Conservation (phyloP, 2,797 vertebrate genomes). For the Melopsittacus undulatus region DNA sequence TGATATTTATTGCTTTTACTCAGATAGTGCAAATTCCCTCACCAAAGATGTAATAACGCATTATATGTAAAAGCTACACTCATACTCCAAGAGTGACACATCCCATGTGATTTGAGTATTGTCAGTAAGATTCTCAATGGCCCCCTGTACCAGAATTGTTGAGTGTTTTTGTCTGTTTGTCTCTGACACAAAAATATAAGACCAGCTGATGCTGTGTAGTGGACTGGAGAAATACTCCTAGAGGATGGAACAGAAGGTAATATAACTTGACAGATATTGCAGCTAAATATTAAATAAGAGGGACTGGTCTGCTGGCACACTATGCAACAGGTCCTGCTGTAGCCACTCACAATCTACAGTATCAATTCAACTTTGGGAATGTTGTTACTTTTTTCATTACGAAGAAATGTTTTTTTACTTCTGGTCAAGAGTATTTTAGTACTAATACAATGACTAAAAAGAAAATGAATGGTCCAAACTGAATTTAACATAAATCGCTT, state of each 20-base stretch:
- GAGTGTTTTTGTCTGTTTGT: neutral
- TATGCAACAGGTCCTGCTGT: neutral
- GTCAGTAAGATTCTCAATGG: neutral
- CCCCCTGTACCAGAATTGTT: neutral
- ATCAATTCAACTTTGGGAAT: neutral
- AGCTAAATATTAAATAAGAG: neutral
- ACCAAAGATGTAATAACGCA: neutral
- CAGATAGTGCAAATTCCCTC: neutral
- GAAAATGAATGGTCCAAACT: neutral
- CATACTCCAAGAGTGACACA: neutral
- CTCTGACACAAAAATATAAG: neutral
- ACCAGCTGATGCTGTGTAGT: neutral
- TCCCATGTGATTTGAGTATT: rapidly evolving
- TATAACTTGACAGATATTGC: neutral
- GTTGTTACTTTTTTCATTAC: neutral
- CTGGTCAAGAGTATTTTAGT: neutral
- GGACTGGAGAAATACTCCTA: neutral
- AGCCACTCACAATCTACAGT: neutral
- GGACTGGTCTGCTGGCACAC: neutral
- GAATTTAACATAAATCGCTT: neutral
- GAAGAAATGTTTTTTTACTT: neutral
- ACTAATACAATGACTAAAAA: neutral
- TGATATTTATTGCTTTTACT: neutral
- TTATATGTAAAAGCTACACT: neutral
- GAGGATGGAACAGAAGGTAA: neutral